These are phyloP conservation scores for Tethea ocularis DNA, from an alignment of 2,888 invertebrate species.

Conservation along the genomic window DNA sequence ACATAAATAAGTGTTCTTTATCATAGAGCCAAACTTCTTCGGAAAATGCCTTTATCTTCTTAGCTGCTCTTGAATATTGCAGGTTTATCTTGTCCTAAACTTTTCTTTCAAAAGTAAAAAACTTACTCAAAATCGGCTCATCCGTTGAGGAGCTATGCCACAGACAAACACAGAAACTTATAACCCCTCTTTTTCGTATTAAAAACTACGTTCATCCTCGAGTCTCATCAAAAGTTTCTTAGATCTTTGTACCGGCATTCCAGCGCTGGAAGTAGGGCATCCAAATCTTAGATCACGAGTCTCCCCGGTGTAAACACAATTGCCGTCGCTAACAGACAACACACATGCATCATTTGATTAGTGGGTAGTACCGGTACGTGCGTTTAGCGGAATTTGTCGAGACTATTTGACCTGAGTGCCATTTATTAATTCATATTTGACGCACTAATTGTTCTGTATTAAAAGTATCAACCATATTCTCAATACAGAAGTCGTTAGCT, in stretches of 20 bases:
- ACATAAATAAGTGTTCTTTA: too few species aligned
- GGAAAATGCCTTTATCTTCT: too few species aligned
- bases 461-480: too few species aligned
- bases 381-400: neutral
- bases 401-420: neutral
- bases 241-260: conserved; percentile 39
- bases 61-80: too few species aligned
- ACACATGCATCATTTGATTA: conserved; percentile 29
- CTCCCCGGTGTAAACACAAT: conserved; percentile 47
- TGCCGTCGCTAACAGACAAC: conserved; percentile 18
- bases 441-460: neutral
- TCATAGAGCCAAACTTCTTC: too few species aligned
- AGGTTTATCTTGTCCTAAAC: too few species aligned
- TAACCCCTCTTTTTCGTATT: too few species aligned
- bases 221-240: conserved; percentile 24
- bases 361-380: conserved; percentile 2
- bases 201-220: neutral
- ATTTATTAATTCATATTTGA: neutral
- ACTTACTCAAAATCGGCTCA: too few species aligned
- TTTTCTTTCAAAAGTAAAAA: too few species aligned
- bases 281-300: conserved; percentile 72
- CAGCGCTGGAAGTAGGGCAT: conserved; percentile 62
- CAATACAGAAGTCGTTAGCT: too few species aligned
- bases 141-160: too few species aligned
- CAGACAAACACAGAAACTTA: too few species aligned